A percentile compares a stretch with the other conserved stretches of the same genome.
Conservation (phyloP, 2,888 invertebrate species). For the Mantis religiosa region DNA sequence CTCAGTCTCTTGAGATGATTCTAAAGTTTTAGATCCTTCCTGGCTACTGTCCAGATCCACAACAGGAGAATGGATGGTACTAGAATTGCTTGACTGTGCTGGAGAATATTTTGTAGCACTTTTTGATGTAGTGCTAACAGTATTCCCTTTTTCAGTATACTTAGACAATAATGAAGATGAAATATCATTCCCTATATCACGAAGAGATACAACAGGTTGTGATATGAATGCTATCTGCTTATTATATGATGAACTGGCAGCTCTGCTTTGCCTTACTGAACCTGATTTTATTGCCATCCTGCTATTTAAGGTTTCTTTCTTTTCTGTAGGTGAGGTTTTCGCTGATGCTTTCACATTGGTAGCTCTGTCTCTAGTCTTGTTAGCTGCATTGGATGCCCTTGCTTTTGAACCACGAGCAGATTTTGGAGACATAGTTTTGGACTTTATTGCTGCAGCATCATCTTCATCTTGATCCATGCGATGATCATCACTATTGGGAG, state of each 20-base stretch:
- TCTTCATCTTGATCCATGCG: not conserved
- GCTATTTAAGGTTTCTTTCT: not conserved
- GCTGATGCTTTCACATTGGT: not conserved
- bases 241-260: not conserved
- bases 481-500: not conserved
- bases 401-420: constrained; percentile 4
- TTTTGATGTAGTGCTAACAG: not conserved
- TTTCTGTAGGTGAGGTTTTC: not conserved
- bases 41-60: not conserved
- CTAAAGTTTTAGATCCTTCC: not conserved
- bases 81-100: not conserved
- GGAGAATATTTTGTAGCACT: not conserved
- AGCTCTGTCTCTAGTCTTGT: not conserved
- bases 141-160: not conserved
- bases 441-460: not conserved
- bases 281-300: not conserved
- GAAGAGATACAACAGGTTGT: not conserved
- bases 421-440: constrained; percentile 4
- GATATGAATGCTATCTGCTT: not conserved
- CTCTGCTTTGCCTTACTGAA: not conserved
- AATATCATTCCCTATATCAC: not conserved
- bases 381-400: not conserved
- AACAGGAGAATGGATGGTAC: not conserved
- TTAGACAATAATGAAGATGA: no score
- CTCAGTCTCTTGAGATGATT: not conserved